Evolutionary conservation across 1,140 invertebrate species (phyloP).

Genomic region (Triops longicaudatus): DNA sequence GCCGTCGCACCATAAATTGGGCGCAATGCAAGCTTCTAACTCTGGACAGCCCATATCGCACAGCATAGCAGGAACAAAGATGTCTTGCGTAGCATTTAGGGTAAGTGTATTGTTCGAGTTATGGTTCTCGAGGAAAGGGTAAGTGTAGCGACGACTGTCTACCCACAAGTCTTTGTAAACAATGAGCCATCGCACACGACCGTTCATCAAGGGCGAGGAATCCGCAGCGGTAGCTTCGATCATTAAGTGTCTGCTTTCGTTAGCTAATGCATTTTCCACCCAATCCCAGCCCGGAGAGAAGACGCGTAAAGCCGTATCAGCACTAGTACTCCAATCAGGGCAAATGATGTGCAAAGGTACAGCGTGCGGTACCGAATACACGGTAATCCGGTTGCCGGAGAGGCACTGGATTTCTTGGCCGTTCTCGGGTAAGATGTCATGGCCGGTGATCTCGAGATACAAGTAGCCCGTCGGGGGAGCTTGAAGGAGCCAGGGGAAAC

Average conservation of each 20-base stretch:
- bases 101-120: neutral
- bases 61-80: neutral
- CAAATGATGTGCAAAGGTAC: conserved; percentile 19
- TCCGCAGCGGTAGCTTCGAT: conserved; percentile 15
- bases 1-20: conserved; percentile 23
- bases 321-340: neutral
- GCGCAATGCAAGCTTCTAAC: conserved; percentile 20
- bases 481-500: conserved; percentile 24
- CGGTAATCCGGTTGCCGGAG: conserved; percentile 19
- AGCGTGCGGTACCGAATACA: conserved; percentile 23
- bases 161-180: conserved; percentile 25
- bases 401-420: conserved; percentile 13
- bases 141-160: neutral
- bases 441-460: conserved; percentile 8
- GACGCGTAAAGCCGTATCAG: neutral
- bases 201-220: conserved; percentile 1
- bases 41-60: conserved; percentile 22
- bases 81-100: neutral
- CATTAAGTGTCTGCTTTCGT: conserved; percentile 20
- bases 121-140: neutral
- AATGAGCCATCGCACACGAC: conserved; percentile 20
- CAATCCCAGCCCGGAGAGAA: conserved; percentile 18
- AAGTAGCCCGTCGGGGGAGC: conserved; percentile 19
- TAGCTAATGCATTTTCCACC: conserved; percentile 17
- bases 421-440: conserved; percentile 17